Base-by-base conservation (phyloP, 1,140 invertebrate genomes). In the Drosophila bocqueti region DNA sequence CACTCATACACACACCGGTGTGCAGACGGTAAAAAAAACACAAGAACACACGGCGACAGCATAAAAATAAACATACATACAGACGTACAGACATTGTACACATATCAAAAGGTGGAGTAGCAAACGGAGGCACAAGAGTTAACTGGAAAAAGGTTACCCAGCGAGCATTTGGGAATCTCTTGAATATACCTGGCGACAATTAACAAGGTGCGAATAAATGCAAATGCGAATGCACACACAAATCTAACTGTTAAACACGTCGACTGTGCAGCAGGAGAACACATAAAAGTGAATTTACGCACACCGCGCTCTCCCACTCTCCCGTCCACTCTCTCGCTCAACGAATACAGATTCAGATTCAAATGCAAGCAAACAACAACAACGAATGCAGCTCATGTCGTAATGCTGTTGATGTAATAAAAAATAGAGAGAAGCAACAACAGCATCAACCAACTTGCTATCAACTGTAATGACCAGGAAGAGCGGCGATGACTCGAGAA, bases 381-480 rank as follows among this genome's bases (percentile, higher is more conserved):
- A 61, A 42, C 55, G 43, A 49, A 24, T 67, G 73, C 63, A 84
- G 67, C 52, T 65, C 66, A 89, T 89, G 76, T 89, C 83, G 83
- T 89, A 87, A 87, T 83, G 68, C 50, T 75, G 81, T 81, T 87
- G 84, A 89, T 87, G 84, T 87, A 87, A 86, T 87, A 89, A 89
- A 83, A 83, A 86, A 34, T 7, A 76, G 61, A 50, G 26, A 29
- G 26, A 68, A 68, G 18, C 63, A 68, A 50, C 60, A 71, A 54
- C 52, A 83, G 47, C 76, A 58, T 29, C 52, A 79, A 78, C 64
- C 63, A 77, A 67, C 71, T 42, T 67, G 72, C 69, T 80, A 83
- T 84, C 81, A 84, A 62, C 65, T 58, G 21, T 71, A 82, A 76
- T 82, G 54, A 77, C 72, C 83, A 83, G 83, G 83, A 87, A 89